phyloP scores from a whole-genome alignment of 1,140 invertebrate species.

The Zeugodacus cucurbitae region DNA sequence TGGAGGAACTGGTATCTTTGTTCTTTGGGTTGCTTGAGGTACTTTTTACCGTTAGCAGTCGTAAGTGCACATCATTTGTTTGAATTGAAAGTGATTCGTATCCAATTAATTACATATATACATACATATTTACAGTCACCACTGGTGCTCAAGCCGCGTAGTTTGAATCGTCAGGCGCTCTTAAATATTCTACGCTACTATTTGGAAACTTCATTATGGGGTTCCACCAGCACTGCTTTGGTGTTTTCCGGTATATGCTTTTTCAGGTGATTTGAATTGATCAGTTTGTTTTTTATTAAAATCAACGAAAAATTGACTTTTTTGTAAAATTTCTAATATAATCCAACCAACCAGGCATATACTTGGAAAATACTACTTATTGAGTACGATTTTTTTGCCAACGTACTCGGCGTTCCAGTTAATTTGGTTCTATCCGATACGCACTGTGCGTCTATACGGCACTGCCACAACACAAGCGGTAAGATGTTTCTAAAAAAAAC shows the following conservation, averaged over 20 bases:
- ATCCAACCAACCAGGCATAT: background rate
- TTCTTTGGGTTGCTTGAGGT: slow-evolving; percentile 51
- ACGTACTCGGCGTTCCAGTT: background rate
- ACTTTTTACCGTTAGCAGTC: slow-evolving; percentile 52
- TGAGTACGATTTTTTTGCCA: background rate
- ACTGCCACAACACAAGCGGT: slow-evolving; percentile 34
- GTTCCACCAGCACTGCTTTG: background rate
- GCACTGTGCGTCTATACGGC: background rate
- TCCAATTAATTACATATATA: background rate
- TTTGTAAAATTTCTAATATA: too few relatives aligned
- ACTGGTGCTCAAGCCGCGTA: background rate
- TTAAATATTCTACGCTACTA: slow-evolving; percentile 1
- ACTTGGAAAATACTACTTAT: slow-evolving; percentile 10
- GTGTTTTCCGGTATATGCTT: background rate
- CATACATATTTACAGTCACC: background rate
- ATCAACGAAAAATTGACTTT: too few relatives aligned
- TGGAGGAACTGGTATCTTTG: slow-evolving; percentile 54
- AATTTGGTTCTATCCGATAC: slow-evolving; percentile 7
- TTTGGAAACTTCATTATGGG: slow-evolving; percentile 18
- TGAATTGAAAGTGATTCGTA: background rate
- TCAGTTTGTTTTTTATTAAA: too few relatives aligned
- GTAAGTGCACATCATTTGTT: slow-evolving; percentile 44
- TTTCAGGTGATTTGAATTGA: background rate
- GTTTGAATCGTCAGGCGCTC: background rate
- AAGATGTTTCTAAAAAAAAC: background rate